Base-by-base conservation (phyloP, 2,797 vertebrate genomes). In the Sparus aurata region DNA sequence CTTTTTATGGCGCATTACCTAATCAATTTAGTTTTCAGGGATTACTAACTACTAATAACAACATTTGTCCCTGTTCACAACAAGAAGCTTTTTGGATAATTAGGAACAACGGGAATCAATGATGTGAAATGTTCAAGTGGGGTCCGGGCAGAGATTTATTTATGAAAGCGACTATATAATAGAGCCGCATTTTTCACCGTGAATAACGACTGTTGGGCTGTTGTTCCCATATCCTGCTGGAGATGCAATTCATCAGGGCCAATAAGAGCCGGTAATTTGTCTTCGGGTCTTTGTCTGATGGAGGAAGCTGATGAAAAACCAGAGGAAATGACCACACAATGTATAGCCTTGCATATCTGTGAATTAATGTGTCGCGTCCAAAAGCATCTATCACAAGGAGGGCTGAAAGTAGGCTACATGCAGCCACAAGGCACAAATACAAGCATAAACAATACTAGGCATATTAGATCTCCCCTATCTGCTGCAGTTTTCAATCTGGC, bases 231-330 rank as follows among this genome's bases (percentile, higher is more conserved):
- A 93, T 87, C 71, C 87, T 89, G 88, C 87, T 73, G 3, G 82
- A 88, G 74, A 87, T 80, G 77, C 87, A 88, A 93, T 94, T 89
- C 83, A 94, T 95, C 38, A 75, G 88, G 66, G 57, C 79, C 93
- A 94, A 85, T 76, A 93, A 89, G 86, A 92, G 87, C 74, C 30
- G 82, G 82, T 86, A 73, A 94, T 95, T 93, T 86, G 89, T 95
- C 94, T 94, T 91, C 67, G 60, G 75, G 85, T 88, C 81, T 91
- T 93, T 94, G 90, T 92, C 92, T 93, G 90, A 94, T 91, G 84
- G 77, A 87, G 79, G 78, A 91, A 91, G 86, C 91, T 91, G 93
- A 95, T 92, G 89, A 27, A 92, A 93, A 93, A 91, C 82, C 72
- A 88, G 85, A 88, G 86, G 80, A 91, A 94, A 88, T 87, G 83